phyloP scores from a whole-genome alignment of 2,113 vertebrate species.

The Lipotes vexillifer region DNA sequence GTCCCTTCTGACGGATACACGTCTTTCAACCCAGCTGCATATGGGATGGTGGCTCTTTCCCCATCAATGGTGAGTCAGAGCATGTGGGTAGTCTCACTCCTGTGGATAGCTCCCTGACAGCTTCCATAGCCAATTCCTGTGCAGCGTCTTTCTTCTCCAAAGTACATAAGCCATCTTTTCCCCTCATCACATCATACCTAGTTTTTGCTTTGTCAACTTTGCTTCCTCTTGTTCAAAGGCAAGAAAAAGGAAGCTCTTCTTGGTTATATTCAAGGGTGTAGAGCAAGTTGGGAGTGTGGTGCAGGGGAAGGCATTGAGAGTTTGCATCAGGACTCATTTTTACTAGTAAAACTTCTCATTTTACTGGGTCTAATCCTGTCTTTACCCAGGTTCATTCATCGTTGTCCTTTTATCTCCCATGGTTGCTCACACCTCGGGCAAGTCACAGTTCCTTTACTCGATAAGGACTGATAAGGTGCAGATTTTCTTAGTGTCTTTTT shows the following conservation, averaged over 20 bases:
- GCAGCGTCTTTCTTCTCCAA: not conserved
- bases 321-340: not conserved
- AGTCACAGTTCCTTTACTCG: not conserved
- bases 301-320: not conserved
- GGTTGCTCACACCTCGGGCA: not conserved
- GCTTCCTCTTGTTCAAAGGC: not conserved
- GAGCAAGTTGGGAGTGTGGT: not conserved
- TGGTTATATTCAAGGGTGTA: not conserved
- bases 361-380: not conserved
- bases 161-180: not conserved
- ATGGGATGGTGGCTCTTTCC: not conserved
- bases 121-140: not conserved
- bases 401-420: not conserved
- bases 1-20: not conserved
- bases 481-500: not conserved
- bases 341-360: not conserved
- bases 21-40: not conserved
- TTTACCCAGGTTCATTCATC: not conserved
- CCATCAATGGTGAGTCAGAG: not conserved
- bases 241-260: not conserved
- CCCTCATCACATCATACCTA: not conserved
- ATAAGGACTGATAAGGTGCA: not conserved
- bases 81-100: not conserved
- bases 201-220: not conserved
- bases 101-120: not conserved